A percentile compares a stretch with the other conserved stretches of the same genome.
These are phyloP conservation scores for Sphaeridia pumilis DNA, from an alignment of 2,888 invertebrate genomes.

Conservation along the genomic window DNA sequence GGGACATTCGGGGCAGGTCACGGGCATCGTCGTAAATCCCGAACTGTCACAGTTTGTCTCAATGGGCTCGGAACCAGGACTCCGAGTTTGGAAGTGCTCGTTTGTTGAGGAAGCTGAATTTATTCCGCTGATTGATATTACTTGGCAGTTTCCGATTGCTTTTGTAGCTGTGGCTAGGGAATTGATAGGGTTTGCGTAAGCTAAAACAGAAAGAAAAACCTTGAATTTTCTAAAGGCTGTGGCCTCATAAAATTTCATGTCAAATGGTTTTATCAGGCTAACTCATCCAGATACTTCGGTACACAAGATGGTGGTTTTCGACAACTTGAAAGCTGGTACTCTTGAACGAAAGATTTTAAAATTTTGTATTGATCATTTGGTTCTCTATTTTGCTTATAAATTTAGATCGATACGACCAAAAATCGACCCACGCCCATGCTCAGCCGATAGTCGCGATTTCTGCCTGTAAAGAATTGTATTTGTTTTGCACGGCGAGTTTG, in stretches of 20 bases:
- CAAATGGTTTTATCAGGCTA: constrained; percentile 7
- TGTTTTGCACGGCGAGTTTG: constrained; percentile 29
- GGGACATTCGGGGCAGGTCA: constrained; percentile 29
- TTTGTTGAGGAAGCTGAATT: constrained; percentile 31
- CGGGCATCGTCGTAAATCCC: constrained; percentile 24
- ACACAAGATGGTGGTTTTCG: constrained; percentile 32
- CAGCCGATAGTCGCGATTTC: constrained; percentile 31
- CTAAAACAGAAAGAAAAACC: not conserved
- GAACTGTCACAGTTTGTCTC: constrained; percentile 31
- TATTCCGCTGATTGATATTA: constrained; percentile 31
- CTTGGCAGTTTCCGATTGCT: constrained; percentile 31
- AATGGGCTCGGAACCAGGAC: constrained; percentile 25
- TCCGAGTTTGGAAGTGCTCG: constrained; percentile 33
- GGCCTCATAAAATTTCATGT: not conserved
- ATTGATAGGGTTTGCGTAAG: constrained; percentile 27
- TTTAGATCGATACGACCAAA: constrained; percentile 31
- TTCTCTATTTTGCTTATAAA: not conserved
- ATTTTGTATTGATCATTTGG: not conserved
- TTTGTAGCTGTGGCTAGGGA: constrained; percentile 27
- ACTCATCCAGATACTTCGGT: constrained; percentile 24
- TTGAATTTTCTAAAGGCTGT: not conserved
- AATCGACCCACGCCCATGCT: constrained; percentile 19
- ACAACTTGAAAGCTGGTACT: constrained; percentile 29
- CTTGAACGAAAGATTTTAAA: not conserved
- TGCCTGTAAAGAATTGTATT: constrained; percentile 19